Conservation (phyloP, 2,888 invertebrate species). For the Nephrotoma guestfalica region DNA sequence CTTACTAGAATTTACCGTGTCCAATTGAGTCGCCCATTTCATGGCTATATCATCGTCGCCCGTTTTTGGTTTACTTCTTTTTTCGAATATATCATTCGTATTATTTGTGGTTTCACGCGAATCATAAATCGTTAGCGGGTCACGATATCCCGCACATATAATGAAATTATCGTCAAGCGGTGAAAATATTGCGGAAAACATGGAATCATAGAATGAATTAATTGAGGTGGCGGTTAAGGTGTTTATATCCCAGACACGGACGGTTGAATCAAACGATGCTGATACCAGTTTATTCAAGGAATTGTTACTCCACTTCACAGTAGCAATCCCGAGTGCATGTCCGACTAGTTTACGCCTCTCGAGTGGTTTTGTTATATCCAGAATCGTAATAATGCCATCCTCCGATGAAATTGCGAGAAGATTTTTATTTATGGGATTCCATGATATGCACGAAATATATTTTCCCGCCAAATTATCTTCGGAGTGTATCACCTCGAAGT, state of each 20-base stretch:
- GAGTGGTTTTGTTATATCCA: neutral
- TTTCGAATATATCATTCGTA: neutral
- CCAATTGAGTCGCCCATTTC: neutral
- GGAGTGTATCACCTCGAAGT: neutral
- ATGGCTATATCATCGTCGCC: neutral
- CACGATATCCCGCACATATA: constrained; percentile 25
- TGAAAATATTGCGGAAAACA: constrained; percentile 27
- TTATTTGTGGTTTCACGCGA: constrained; percentile 12
- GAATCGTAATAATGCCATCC: neutral
- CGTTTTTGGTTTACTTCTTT: neutral
- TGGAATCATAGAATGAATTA: constrained; percentile 25
- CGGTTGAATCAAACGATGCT: constrained; percentile 25
- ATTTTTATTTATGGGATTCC: constrained; percentile 21
- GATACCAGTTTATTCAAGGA: constrained; percentile 23
- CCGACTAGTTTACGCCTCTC: constrained; percentile 4
- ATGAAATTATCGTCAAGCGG: constrained; percentile 28
- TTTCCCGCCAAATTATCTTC: constrained; percentile 14
- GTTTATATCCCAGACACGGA: constrained; percentile 25
- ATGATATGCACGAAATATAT: constrained; percentile 26
- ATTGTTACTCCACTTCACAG: constrained; percentile 27
- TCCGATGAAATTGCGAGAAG: constrained; percentile 23
- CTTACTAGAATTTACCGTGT: neutral
- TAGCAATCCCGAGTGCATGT: constrained; percentile 15
- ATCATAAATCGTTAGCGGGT: constrained; percentile 26
- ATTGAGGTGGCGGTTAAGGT: constrained; percentile 19